phyloP scores from a whole-genome alignment of 2,113 vertebrate genomes.

The Lasiurus cinereus region DNA sequence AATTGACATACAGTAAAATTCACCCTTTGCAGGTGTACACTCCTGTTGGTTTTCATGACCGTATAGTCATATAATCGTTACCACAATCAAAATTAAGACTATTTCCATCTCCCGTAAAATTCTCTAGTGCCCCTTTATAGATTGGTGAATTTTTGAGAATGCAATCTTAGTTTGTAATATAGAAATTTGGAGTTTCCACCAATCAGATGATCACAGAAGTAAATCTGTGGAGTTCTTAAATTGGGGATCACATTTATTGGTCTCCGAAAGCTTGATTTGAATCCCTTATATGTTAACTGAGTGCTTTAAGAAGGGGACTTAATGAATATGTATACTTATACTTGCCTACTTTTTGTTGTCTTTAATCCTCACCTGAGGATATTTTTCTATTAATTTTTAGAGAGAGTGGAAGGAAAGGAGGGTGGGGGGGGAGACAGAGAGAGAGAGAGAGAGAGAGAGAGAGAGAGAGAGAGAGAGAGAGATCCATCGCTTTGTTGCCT shows the following conservation, averaged over 20 bases:
- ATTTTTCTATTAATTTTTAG: neutral
- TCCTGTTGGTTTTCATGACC: neutral
- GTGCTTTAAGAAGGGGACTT: neutral
- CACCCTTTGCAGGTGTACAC: neutral
- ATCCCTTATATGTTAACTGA: neutral
- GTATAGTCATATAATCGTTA: neutral
- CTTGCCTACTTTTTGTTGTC: neutral
- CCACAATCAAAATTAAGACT: constrained; percentile 4
- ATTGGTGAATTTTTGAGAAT: neutral
- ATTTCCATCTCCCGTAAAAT: neutral
- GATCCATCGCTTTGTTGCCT: neutral
- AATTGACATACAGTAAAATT: neutral
- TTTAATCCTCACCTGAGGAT: too few relatives aligned
- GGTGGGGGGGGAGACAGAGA: too few relatives aligned
- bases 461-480: neutral
- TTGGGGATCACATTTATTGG: constrained; percentile 8
- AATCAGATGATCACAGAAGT: neutral
- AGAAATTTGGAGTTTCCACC: neutral
- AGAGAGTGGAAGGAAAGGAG: neutral
- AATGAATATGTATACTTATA: neutral
- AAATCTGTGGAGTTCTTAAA: neutral
- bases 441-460: too few relatives aligned
- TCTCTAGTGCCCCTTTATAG: neutral
- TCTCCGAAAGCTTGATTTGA: neutral
- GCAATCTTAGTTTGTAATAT: neutral